Conservation (phyloP, 2,113 vertebrate genomes). For the Siphamia tubifer region DNA sequence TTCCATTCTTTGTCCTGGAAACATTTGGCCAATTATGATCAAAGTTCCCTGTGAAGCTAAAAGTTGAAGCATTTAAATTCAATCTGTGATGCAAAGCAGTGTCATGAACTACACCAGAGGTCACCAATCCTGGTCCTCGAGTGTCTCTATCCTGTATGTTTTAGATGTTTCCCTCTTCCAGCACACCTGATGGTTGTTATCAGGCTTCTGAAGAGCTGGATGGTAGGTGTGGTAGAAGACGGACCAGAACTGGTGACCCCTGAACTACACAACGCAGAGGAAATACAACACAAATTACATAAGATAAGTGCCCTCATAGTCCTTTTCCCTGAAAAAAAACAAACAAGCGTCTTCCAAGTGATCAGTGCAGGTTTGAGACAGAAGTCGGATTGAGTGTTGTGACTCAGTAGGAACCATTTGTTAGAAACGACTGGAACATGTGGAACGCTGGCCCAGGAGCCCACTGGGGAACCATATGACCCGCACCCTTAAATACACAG, state of each 20-base stretch:
- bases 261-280: too few species aligned
- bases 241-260: too few species aligned
- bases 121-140: too few species aligned
- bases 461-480: slow-evolving; percentile 86
- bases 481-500: slow-evolving; percentile 75
- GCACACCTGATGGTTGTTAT: too few species aligned
- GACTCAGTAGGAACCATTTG: slow-evolving; percentile 64
- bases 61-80: background rate
- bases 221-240: too few species aligned
- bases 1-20: too few species aligned
- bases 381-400: background rate
- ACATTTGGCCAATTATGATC: background rate
- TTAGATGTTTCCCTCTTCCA: too few species aligned
- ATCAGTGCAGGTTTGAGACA: background rate
- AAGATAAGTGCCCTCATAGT: background rate
- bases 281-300: background rate
- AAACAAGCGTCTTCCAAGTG: background rate
- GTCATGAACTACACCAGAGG: too few species aligned
- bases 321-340: slow-evolving; percentile 49
- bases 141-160: too few species aligned
- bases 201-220: too few species aligned
- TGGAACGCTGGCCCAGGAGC: slow-evolving; percentile 78
- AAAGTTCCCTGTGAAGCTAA: background rate
- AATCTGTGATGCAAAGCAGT: background rate
- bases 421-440: slow-evolving; percentile 80